Evolutionary conservation across 2,888 invertebrate genomes (phyloP).

Genomic region (Tenthredo livida): DNA sequence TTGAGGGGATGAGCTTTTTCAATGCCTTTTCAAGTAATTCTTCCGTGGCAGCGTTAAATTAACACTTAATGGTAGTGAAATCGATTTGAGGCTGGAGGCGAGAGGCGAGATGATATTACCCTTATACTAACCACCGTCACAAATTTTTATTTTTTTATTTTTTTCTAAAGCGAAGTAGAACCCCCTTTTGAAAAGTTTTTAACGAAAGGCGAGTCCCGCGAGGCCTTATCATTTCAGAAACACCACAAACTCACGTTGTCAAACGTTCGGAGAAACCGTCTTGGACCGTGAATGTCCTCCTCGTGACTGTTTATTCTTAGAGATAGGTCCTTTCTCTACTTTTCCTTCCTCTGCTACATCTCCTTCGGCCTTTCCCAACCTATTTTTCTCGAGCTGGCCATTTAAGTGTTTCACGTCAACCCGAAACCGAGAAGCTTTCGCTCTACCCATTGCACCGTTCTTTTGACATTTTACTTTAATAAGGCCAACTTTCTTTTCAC

Average conservation of each 20-base stretch:
- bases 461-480: conserved; percentile 38
- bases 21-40: background rate
- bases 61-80: conserved; percentile 15
- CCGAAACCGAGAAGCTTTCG: background rate
- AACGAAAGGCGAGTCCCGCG: background rate
- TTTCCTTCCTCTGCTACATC: background rate
- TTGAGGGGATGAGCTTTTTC: background rate
- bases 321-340: conserved; percentile 15
- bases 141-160: background rate
- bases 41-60: conserved; percentile 9
- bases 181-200: conserved; percentile 5
- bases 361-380: conserved; percentile 14
- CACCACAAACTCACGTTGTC: conserved; percentile 17
- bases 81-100: background rate
- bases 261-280: conserved; percentile 28
- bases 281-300: conserved; percentile 2
- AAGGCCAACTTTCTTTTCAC: conserved; percentile 51
- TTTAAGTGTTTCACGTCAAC: conserved; percentile 34
- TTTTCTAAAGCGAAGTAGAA: background rate
- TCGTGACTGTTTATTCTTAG: conserved; percentile 23
- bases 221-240: conserved; percentile 9
- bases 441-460: conserved; percentile 23
- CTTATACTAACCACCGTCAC: background rate
- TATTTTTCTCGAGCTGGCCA: conserved; percentile 11
- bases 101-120: background rate